These are phyloP conservation scores for Acrossocheilus wenchowensis DNA, from an alignment of 2,797 vertebrate genomes.

Conservation along the genomic window DNA sequence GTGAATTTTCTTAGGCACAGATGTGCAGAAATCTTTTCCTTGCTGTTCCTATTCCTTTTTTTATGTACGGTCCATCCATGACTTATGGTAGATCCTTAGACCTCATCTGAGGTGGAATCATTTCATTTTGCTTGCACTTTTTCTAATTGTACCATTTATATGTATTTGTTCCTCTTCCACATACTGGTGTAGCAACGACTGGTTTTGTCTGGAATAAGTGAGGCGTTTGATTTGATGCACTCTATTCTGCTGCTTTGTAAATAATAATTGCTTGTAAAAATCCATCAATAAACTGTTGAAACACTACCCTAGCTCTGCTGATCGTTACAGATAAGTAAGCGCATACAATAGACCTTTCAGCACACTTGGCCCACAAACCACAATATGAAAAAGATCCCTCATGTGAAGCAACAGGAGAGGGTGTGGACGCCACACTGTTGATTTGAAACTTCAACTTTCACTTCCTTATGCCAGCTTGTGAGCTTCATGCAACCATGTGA, in stretches of 20 bases:
- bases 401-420: neutral
- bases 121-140: slow-evolving; percentile 32
- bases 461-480: neutral
- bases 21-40: neutral
- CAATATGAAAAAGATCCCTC: neutral
- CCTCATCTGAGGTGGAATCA: neutral
- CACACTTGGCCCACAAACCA: neutral
- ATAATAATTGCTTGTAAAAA: slow-evolving; percentile 40
- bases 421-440: neutral
- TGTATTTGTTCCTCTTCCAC: slow-evolving; percentile 28
- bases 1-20: neutral
- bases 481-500: neutral
- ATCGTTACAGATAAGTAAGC: neutral
- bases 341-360: neutral
- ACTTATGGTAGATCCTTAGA: neutral
- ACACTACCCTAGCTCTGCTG: neutral
- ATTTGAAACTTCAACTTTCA: neutral
- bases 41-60: neutral
- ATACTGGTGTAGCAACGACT: slow-evolving; percentile 40
- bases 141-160: slow-evolving; percentile 24
- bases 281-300: slow-evolving; percentile 55
- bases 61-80: neutral
- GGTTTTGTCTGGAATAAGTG: slow-evolving; percentile 23
- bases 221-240: slow-evolving; percentile 20
- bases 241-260: slow-evolving; percentile 47